Conservation (phyloP, 2,888 invertebrate species). For the Ophonus ardosiacus region DNA sequence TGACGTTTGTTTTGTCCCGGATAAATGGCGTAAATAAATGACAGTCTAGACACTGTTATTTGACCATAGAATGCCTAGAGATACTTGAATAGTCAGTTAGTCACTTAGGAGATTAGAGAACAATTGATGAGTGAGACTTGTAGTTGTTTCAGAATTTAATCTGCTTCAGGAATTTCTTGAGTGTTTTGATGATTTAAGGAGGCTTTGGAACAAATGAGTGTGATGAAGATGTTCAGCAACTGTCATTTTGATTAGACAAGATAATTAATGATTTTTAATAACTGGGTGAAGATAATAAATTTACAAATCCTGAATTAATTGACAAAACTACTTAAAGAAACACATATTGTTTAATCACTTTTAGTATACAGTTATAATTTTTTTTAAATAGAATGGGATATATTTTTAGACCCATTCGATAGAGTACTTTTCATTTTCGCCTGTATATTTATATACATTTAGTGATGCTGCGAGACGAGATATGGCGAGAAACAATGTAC, state of each 20-base stretch:
- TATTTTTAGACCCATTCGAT: no score
- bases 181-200: neutral
- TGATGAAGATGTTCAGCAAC: neutral
- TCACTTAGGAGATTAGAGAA: constrained; percentile 15
- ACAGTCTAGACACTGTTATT: constrained; percentile 50
- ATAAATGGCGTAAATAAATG: constrained; percentile 54
- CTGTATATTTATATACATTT: no score
- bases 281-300: no score
- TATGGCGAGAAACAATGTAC: no score
- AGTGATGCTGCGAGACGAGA: no score
- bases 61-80: constrained; percentile 18
- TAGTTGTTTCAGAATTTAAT: neutral
- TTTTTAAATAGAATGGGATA: no score
- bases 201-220: neutral
- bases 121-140: neutral
- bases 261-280: neutral
- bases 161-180: neutral
- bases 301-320: neutral
- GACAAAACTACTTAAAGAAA: no score
- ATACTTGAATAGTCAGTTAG: constrained; percentile 34
- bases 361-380: no score
- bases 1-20: constrained; percentile 37
- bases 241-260: neutral
- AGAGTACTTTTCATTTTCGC: no score
- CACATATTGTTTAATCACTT: no score